Base-by-base conservation (phyloP, 2,797 vertebrate species). In the Myiotriccus ornatus region DNA sequence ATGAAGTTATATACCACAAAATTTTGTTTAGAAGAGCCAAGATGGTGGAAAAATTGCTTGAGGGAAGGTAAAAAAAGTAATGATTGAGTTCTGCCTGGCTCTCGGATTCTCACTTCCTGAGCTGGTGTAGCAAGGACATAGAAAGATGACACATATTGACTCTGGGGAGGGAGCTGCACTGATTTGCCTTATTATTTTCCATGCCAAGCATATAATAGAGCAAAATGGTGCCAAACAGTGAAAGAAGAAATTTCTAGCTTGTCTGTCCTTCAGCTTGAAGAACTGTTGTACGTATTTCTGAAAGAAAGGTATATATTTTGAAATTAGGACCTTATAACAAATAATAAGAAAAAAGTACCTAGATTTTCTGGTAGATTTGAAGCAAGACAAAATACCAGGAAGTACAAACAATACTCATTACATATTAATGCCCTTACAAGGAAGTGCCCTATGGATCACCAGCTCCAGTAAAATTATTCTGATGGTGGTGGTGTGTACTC, bases 141-240 rank as follows among this genome's bases (percentile, higher is more conserved):
- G 27, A 68, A 57, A 68, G 53, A 82, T 89, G 93, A 88, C 88
- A 94, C 28, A 30, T 65, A 84, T 52, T 85, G 73, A 75, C 70
- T 84, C 80, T 89, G 49, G 63, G 84, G 59, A 96, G 47, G 14
- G 14, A 90, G 65, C 28, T 68, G 18, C 78, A 95, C 73, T 92
- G 83, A 92, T 94, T 79, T 86, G 44, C 65, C 46, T 90, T 93
- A 49, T 83, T 94, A 87, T 95, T 87, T 87, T 87, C 76, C 73
- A 75, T 53, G 93, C 75, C 71, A 83, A 75, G 69, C 65, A 87
- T 94, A 55, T 89, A 91, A 89, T 35, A 73, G 47, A 94, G 24
- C 22, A 91, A 59, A 90, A 76, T 19, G 25, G 18, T 57, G 30
- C 84, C 77, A 92, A 55, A 21, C 20, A 90, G 30, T 2, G 3